phyloP scores from a whole-genome alignment of 2,113 vertebrate species.

The Herpetotheres cachinnans region DNA sequence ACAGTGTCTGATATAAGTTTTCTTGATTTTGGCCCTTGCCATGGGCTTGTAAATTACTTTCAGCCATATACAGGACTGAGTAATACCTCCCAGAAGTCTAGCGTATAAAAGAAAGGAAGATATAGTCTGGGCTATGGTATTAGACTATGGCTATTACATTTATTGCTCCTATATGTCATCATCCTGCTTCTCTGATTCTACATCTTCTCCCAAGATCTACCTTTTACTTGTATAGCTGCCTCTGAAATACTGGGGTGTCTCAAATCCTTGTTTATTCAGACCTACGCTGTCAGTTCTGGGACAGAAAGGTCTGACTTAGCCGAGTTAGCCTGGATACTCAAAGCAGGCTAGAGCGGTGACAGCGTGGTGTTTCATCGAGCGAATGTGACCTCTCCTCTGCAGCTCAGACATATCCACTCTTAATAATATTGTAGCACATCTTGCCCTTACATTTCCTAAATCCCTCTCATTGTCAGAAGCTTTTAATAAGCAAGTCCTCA shows the following conservation, averaged over 20 bases:
- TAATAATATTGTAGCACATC: not conserved
- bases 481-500: not conserved
- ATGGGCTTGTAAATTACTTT: slow-evolving; percentile 43
- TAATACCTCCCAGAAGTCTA: slow-evolving; percentile 61
- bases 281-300: not conserved
- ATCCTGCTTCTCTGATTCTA: not conserved
- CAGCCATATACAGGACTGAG: not conserved
- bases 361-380: rapidly evolving
- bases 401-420: not conserved
- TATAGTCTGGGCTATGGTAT: not conserved
- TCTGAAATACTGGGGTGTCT: not conserved
- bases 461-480: not conserved
- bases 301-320: not conserved
- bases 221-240: not conserved
- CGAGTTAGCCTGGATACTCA: not conserved
- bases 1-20: slow-evolving; percentile 29
- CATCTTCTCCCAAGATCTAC: not conserved
- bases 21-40: slow-evolving; percentile 49
- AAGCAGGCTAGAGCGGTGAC: not conserved
- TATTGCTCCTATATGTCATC: not conserved
- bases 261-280: not conserved
- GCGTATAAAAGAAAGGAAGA: slow-evolving; percentile 26
- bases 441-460: not conserved
- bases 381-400: not conserved
- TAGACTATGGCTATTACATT: not conserved